Base-by-base conservation (phyloP, 1,140 invertebrate genomes). In the Camponotus vicinus region DNA sequence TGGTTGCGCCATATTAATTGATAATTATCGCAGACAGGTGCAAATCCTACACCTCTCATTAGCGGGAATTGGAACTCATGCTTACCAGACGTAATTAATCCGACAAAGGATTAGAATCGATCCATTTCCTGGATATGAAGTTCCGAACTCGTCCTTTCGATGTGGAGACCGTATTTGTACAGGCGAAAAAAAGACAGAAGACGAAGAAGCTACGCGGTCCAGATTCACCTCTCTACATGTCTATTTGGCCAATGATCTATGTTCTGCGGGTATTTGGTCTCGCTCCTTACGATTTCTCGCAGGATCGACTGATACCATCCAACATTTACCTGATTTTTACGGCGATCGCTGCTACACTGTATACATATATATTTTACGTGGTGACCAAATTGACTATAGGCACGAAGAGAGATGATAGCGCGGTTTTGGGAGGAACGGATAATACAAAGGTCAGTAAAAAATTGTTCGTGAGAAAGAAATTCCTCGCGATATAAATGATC, bases 221-320 rank as follows among this genome's bases (percentile, higher is more conserved):
- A 0, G 89, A 95, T 11, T 92, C 93, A n/a, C 27, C 88, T 0
- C 85, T 95, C 40, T 95, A 94, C 40, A 88, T 88, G n/a, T 88
- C 91, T 37, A 79, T 93, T 57, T 92, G 87, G 32, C 94, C 94
- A 0, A 45, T 93, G 5, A 59, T 94, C 55, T 93, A 92, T 42
- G 55, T 91, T 0, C 32, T 92, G 4, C 88, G 91, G 76, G 0
- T 92, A 8, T 92, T 95, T 63, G 94, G 94, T 21, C 87, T 94
- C 3, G 92, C 93, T 15, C 94, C 94, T 15, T 95, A 95, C 79
- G 75, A 89, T 21, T 93, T 93, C 57, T 67, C 59, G 7, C 88
- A 90, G n/a, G 88, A 94, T 27, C 69, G 89, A 2, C 85, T 93
- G 4, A 88, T 89, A 0, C 91, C 93, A 0, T 95, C 92, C 0